Conservation (phyloP, 2,888 invertebrate genomes). For the Strigamia maritima region DNA sequence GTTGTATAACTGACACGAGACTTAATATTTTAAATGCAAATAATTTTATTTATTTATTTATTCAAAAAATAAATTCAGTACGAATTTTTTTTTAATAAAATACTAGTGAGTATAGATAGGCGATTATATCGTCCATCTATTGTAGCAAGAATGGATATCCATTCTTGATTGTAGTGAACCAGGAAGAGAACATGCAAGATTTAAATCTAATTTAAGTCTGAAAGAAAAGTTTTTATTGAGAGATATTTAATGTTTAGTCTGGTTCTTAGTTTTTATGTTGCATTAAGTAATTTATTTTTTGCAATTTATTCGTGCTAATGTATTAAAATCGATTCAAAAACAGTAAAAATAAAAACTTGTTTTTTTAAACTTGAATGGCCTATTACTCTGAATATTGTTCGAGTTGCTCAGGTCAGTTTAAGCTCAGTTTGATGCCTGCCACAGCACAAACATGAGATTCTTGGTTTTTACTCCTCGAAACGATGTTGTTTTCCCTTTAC, state of each 20-base stretch:
- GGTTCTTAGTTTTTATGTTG: neutral
- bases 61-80: too few relatives aligned
- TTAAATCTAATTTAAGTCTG: neutral
- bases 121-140: too few relatives aligned
- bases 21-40: neutral
- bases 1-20: neutral
- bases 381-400: neutral
- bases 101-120: too few relatives aligned
- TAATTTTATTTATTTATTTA: neutral
- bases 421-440: neutral
- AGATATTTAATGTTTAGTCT: neutral
- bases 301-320: neutral
- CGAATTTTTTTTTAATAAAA: too few relatives aligned
- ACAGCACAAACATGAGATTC: neutral
- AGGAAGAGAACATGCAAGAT: neutral
- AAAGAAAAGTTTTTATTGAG: neutral
- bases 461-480: neutral
- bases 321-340: neutral
- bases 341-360: neutral
- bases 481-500: neutral
- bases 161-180: neutral
- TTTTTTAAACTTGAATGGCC: conserved; percentile 23
- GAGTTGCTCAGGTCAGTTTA: conserved; percentile 6
- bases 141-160: too few relatives aligned
- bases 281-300: neutral